Evolutionary conservation across 2,797 vertebrate species (phyloP).

Genomic region (Leptoclinus maculatus): DNA sequence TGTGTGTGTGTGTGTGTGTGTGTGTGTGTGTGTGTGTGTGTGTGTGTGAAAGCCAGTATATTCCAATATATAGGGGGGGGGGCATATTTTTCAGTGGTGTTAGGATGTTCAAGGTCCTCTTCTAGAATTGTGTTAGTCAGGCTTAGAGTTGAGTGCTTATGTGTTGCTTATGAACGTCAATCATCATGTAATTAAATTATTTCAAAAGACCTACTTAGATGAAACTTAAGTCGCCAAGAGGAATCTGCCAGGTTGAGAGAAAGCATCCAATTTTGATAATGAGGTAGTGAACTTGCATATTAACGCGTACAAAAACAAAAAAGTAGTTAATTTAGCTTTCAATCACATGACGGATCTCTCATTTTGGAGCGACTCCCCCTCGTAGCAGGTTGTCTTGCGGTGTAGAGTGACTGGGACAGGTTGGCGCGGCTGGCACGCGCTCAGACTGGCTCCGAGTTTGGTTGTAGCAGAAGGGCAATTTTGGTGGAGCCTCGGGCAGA

Average conservation of each 20-base stretch:
- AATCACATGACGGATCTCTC: conserved; percentile 40
- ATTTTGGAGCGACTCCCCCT: conserved; percentile 47
- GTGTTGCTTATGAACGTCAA: not conserved
- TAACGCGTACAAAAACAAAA: not conserved
- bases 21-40: too few relatives aligned
- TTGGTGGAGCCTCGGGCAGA: conserved; percentile 73
- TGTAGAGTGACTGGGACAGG: conserved; percentile 68
- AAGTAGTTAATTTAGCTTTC: conserved; percentile 1
- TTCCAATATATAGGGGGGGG: not conserved
- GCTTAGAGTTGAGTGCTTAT: not conserved
- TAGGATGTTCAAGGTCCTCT: conserved; percentile 6
- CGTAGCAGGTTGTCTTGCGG: conserved; percentile 63
- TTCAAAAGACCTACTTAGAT: not conserved
- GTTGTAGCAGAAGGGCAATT: conserved; percentile 76
- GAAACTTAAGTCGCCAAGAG: not conserved
- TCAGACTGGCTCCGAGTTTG: conserved; percentile 67
- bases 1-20: too few relatives aligned
- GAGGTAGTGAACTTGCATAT: not conserved
- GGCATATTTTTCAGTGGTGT: conserved; percentile 22
- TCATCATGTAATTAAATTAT: not conserved
- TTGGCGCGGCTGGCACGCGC: conserved; percentile 67
- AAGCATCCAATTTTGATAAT: not conserved
- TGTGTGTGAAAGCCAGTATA: too few relatives aligned
- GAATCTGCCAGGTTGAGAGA: not conserved
- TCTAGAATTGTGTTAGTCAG: not conserved